phyloP scores from a whole-genome alignment of 2,113 vertebrate species.

The Aspiorhynchus laticeps region DNA sequence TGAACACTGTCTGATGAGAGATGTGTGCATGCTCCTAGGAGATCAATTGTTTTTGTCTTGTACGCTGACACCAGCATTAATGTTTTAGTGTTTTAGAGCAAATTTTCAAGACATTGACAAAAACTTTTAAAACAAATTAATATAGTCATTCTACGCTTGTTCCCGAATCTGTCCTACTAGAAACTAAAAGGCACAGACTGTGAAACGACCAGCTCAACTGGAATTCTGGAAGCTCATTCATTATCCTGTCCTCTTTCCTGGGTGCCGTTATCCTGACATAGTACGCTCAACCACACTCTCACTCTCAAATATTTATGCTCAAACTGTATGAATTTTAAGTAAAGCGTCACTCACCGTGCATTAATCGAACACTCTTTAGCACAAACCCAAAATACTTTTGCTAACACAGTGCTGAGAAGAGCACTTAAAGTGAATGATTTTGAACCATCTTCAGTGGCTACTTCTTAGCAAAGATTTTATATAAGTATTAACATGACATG shows the following conservation, averaged over 20 bases:
- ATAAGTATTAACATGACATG: background rate
- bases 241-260: conserved; percentile 13
- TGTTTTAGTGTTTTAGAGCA: background rate
- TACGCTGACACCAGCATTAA: conserved; percentile 25
- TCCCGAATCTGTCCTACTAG: background rate
- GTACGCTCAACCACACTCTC: conserved; percentile 11
- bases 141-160: background rate
- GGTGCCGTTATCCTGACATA: background rate
- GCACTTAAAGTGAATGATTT: background rate
- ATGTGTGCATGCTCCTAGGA: background rate
- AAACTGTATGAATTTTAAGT: conserved; percentile 36
- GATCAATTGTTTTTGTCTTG: conserved; percentile 21
- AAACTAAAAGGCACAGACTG: background rate
- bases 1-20: background rate
- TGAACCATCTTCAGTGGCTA: background rate
- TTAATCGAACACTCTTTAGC: background rate
- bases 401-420: background rate
- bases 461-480: background rate
- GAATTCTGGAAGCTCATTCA: background rate
- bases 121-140: background rate
- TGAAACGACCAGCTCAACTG: background rate
- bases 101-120: background rate
- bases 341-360: conserved; percentile 14
- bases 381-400: background rate
- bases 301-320: conserved; percentile 35